phyloP scores from a whole-genome alignment of 2,797 vertebrate species.

The Gobio occitaniae region DNA sequence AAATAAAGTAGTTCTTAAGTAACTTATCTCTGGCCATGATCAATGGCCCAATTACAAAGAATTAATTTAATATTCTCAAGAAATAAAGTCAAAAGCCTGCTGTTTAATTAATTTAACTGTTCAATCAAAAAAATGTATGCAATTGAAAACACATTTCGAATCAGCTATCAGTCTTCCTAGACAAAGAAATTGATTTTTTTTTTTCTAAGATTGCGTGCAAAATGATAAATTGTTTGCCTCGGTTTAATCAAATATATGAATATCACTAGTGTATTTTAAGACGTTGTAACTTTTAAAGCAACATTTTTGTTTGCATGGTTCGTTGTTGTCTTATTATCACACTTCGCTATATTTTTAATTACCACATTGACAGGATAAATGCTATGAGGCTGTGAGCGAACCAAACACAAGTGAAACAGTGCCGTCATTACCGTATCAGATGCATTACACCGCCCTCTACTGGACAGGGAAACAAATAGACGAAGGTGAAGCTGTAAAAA shows the following conservation, averaged over 20 bases:
- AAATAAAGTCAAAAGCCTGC: neutral
- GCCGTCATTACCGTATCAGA: conserved; percentile 32
- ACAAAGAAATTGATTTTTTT: conserved; percentile 15
- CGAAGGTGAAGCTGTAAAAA: neutral
- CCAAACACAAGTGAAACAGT: conserved; percentile 65
- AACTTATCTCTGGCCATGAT: conserved; percentile 6
- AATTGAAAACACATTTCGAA: conserved; percentile 21
- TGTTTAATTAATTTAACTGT: conserved; percentile 14
- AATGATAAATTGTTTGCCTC: neutral
- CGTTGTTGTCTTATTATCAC: conserved; percentile 77
- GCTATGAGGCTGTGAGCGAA: conserved; percentile 65
- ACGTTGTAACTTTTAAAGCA: conserved; percentile 67
- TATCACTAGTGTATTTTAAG: conserved; percentile 61
- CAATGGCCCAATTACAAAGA: conserved; percentile 22
- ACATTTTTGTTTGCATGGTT: conserved; percentile 76
- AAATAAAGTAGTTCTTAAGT: conserved; percentile 25
- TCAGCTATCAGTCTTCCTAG: conserved; percentile 23
- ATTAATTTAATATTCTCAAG: conserved; percentile 19
- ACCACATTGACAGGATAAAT: conserved; percentile 76
- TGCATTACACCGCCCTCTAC: conserved; percentile 68
- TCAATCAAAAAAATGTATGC: conserved; percentile 9
- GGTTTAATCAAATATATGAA: conserved; percentile 28
- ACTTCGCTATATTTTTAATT: conserved; percentile 78
- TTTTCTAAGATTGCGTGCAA: conserved; percentile 4
- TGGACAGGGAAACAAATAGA: conserved; percentile 52